Conservation (phyloP, 2,888 invertebrate genomes). For the Gibbula magus region DNA sequence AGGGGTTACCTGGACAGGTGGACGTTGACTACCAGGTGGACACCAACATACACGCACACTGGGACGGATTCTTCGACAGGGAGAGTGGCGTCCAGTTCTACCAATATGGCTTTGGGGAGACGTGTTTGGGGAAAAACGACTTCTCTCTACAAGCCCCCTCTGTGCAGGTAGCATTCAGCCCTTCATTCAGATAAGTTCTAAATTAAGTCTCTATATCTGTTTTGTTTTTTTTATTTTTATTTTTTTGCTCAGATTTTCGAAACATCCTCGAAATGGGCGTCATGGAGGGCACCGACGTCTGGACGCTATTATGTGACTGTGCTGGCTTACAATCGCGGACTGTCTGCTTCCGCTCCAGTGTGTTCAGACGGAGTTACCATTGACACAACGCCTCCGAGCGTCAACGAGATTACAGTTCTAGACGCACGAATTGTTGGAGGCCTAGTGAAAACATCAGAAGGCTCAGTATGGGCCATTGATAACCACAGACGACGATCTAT, state of each 20-base stretch:
- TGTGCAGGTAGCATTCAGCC: too few species aligned
- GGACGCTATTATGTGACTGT: slow-evolving; percentile 56
- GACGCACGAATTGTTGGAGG: slow-evolving; percentile 43
- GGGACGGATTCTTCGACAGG: slow-evolving; percentile 63
- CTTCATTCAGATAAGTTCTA: too few species aligned
- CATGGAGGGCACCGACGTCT: slow-evolving; percentile 37
- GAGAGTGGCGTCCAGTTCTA: slow-evolving; percentile 60
- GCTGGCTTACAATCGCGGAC: slow-evolving; percentile 58
- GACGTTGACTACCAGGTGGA: slow-evolving; percentile 58
- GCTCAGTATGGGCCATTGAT: slow-evolving; percentile 41
- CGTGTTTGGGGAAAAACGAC: slow-evolving; percentile 45
- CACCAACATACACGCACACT: slow-evolving; percentile 43
- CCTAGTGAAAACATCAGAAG: slow-evolving; percentile 39
- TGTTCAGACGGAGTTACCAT: slow-evolving; percentile 61
- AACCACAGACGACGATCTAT: slow-evolving; percentile 36
- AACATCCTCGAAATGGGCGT: slow-evolving; percentile 39
- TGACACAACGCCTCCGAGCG: slow-evolving; percentile 36
- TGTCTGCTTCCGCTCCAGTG: slow-evolving; percentile 52
- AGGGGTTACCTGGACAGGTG: slow-evolving; percentile 44
- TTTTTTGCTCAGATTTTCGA: slow-evolving; percentile 32
- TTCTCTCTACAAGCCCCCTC: too few species aligned
- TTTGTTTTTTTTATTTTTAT: background rate
- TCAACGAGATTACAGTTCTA: slow-evolving; percentile 42
- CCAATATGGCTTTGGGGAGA: slow-evolving; percentile 45
- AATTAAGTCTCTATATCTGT: too few species aligned